Conservation (phyloP, 2,797 vertebrate genomes). For the Tenualosa thibaudeaui region DNA sequence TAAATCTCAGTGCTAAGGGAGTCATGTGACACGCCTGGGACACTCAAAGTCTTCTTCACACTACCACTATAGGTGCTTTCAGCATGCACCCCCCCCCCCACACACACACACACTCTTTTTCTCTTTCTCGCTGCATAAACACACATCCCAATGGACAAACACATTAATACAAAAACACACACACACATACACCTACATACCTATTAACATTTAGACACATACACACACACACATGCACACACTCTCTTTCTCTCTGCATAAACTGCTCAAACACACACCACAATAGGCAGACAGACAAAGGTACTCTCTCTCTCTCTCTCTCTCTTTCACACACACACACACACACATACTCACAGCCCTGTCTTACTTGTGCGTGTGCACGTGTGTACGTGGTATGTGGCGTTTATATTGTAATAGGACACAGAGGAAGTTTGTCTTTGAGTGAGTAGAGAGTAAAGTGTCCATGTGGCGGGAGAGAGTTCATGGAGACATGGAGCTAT, state of each 20-base stretch:
- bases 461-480: no score
- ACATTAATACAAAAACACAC: not conserved
- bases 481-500: not conserved
- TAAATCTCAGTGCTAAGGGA: not conserved
- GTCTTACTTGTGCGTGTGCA: not conserved
- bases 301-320: no score
- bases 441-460: not conserved
- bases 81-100: not conserved
- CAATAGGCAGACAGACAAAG: no score
- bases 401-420: not conserved
- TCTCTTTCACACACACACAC: no score
- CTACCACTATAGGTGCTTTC: slow-evolving; percentile 7
- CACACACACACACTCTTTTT: not conserved
- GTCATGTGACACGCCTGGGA: not conserved
- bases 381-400: not conserved
- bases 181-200: not conserved
- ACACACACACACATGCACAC: not conserved
- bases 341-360: not conserved
- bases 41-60: slow-evolving; percentile 29
- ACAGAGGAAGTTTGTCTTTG: not conserved
- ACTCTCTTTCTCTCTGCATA: no score
- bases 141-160: not conserved
- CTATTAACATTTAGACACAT: not conserved
- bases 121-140: not conserved
- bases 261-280: no score